Base-by-base conservation (phyloP, 2,113 vertebrate species). In the Aythya baeri region DNA sequence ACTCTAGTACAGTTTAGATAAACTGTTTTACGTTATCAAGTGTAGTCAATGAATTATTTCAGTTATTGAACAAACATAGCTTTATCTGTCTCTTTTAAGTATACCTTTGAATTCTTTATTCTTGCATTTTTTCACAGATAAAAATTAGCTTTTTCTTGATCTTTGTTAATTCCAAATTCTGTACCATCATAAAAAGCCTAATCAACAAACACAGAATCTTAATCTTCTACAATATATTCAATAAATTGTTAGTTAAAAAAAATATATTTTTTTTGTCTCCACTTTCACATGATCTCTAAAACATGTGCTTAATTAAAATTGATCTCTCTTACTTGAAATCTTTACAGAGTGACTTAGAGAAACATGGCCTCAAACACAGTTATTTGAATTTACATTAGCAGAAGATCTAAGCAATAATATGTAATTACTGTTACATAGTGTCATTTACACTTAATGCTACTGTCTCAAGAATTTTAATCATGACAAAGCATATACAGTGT, bases 301-400 rank as follows among this genome's bases (percentile, higher is more conserved):
- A 93, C 88, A 94, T 91, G 70, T 88, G 83, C 93, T 97, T 97
- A 97, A 97, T 97, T 98, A 97, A 97, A 97, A 95, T 95, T 97
- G 91, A 97, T 97, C 94, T 97, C 88, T 86, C 91, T 54, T 94
- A 94, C 96, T 95, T 95, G 96, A 96, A 97, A 95, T 96, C 87
- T 97, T 97, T 98, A 97, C 73, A 76, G 83, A 94, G 10, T 81
- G 85, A 95, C 86, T 94, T 93, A 81, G 87, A 95, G 91, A 88
- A 97, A 93, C 88, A 85, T 80, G 83, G 63, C 50, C 86, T 91
- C 91, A 97, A 91, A 92, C 68, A 62, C 12, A 52, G 58, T 76
- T 93, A 86, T 95, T 88, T 92, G 88, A 94, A 95, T 93, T 94
- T 92, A 91, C 77, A 91, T 91, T 94, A 94, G 50, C 41, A 79